These are phyloP conservation scores for Cryptotis parvus DNA, from an alignment of 2,113 vertebrate species.

Conservation along the genomic window DNA sequence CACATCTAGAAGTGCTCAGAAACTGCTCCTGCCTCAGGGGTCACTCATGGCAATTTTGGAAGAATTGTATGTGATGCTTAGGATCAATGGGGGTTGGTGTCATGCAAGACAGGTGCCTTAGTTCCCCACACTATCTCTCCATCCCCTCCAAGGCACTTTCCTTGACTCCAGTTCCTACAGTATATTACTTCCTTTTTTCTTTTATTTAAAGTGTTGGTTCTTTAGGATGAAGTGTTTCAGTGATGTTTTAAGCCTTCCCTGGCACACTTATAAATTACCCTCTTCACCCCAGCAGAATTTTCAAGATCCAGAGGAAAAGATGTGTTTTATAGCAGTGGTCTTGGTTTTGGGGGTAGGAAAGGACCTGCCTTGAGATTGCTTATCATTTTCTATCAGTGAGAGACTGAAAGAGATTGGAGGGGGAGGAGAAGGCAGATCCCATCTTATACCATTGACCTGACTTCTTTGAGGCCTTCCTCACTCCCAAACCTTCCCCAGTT, in stretches of 20 bases:
- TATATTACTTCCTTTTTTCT: background rate
- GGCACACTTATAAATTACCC: background rate
- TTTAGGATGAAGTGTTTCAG: background rate
- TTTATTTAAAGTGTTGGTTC: slow-evolving; percentile 4
- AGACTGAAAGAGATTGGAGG: background rate
- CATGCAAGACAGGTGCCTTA: too few relatives aligned
- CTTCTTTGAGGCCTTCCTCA: background rate
- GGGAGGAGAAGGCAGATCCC: background rate
- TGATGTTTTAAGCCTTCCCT: background rate
- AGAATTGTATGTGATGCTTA: too few relatives aligned
- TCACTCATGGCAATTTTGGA: too few relatives aligned
- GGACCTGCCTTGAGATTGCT: background rate
- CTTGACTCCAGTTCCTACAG: background rate
- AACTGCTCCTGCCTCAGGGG: too few relatives aligned
- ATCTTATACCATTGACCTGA: background rate
- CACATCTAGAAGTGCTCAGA: too few relatives aligned
- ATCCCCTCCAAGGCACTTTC: background rate
- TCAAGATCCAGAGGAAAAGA: background rate
- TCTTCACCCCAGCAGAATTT: background rate
- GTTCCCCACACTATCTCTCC: too few relatives aligned
- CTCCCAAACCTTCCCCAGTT: background rate
- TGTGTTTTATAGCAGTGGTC: background rate
- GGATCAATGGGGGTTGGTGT: too few relatives aligned
- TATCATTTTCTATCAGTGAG: background rate
- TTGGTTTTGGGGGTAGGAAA: background rate